These are phyloP conservation scores for Morone saxatilis DNA, from an alignment of 2,113 vertebrate species.

Conservation along the genomic window DNA sequence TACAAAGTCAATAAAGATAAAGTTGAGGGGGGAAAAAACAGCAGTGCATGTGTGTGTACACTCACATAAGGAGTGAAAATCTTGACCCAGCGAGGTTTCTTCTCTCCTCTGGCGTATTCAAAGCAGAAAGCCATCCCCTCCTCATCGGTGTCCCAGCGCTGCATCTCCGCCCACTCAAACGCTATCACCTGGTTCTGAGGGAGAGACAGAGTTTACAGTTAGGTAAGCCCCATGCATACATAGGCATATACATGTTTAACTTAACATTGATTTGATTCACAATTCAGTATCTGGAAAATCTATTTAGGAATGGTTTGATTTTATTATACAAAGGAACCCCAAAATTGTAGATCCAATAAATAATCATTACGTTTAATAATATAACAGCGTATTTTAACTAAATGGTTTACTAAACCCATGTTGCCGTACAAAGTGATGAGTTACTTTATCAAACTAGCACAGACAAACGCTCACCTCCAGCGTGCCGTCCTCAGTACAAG, in stretches of 20 bases:
- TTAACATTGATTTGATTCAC: background rate
- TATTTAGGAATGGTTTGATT: background rate
- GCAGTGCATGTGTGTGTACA: conserved; percentile 8
- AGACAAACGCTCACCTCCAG: conserved; percentile 87
- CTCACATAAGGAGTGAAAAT: conserved; percentile 92
- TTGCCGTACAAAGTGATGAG: background rate
- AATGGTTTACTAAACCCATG: background rate
- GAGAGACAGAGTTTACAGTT: background rate
- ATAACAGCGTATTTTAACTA: background rate
- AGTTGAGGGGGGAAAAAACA: background rate
- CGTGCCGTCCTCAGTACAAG: conserved; percentile 95
- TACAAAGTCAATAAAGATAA: too few species aligned
- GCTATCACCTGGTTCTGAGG: conserved; percentile 95
- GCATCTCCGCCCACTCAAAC: conserved; percentile 97
- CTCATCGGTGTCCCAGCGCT: conserved; percentile 98
- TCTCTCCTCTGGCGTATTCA: conserved; percentile 94
- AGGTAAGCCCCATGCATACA: background rate
- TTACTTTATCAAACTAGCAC: background rate
- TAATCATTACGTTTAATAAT: background rate
- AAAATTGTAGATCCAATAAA: background rate
- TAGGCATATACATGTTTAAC: background rate
- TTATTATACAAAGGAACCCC: background rate
- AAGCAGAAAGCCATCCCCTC: conserved; percentile 99
- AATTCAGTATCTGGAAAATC: background rate
- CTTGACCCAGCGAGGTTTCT: conserved; percentile 97